A percentile compares a stretch with the other conserved stretches of the same genome.
phyloP scores from a whole-genome alignment of 1,140 invertebrate species.

The Contarinia nasturtii region DNA sequence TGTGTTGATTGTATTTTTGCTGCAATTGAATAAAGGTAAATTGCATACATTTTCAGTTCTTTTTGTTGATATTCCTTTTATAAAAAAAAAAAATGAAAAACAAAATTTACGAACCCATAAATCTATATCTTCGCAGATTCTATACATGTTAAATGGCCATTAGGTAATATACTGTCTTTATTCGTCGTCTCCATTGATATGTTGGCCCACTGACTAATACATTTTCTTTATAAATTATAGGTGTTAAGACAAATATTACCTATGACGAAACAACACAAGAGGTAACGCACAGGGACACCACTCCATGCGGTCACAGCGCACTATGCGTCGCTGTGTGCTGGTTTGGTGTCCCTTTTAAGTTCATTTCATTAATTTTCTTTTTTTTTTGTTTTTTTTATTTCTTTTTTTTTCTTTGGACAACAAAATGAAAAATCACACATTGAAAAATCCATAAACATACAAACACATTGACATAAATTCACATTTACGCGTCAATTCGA shows the following conservation, averaged over 20 bases:
- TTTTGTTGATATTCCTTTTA: too few relatives aligned
- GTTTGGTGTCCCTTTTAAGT: conserved; percentile 1
- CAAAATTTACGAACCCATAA: too few relatives aligned
- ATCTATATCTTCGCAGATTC: too few relatives aligned
- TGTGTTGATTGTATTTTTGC: conserved; percentile 91
- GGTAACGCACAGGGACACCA: conserved; percentile 37
- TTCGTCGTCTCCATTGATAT: too few relatives aligned
- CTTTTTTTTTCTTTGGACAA: conserved; percentile 4
- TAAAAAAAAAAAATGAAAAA: too few relatives aligned
- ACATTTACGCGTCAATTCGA: background rate
- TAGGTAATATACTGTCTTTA: too few relatives aligned
- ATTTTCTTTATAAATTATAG: too few relatives aligned
- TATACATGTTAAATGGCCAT: conserved; percentile 83
- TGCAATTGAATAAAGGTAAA: conserved; percentile 94
- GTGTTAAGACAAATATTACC: conserved; percentile 83
- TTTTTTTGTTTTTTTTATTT: conserved; percentile 9
- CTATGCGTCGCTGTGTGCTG: background rate
- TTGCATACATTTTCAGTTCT: too few relatives aligned
- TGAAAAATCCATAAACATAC: background rate
- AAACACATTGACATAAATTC: background rate
- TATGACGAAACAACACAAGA: conserved; percentile 71
- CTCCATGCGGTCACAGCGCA: background rate
- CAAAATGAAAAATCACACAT: background rate
- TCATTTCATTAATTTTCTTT: conserved; percentile 12
- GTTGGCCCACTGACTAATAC: too few relatives aligned